Evolutionary conservation across 2,888 invertebrate species (phyloP).

Genomic region (Emmelina monodactyla): DNA sequence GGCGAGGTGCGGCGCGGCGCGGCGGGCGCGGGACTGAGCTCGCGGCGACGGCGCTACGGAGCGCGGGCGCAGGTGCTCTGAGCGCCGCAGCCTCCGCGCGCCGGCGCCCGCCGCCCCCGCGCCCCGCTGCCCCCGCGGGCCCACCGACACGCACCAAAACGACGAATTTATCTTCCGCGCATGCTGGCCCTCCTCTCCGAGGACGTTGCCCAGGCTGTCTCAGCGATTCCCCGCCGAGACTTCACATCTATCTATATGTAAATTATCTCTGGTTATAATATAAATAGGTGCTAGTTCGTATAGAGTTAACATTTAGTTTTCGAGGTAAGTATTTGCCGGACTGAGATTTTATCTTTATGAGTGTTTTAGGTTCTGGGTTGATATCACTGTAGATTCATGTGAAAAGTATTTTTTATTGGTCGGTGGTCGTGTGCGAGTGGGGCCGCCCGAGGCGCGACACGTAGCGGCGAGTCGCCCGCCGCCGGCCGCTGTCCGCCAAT

Average conservation of each 20-base stretch:
- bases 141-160: conserved; percentile 59
- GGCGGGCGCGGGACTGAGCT: conserved; percentile 53
- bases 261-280: neutral
- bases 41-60: conserved; percentile 65
- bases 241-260: neutral
- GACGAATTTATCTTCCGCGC: conserved; percentile 62
- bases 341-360: too few species aligned
- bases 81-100: conserved; percentile 70
- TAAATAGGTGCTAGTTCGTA: too few species aligned
- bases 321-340: too few species aligned
- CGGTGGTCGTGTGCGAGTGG: conserved; percentile 10
- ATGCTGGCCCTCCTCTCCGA: conserved; percentile 54
- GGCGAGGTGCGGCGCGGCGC: conserved; percentile 47
- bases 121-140: conserved; percentile 47
- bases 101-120: conserved; percentile 67
- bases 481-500: conserved; percentile 21
- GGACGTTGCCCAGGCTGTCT: conserved; percentile 42
- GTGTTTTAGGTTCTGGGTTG: too few species aligned
- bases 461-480: conserved; percentile 17
- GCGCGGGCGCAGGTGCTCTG: conserved; percentile 76
- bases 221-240: conserved; percentile 4
- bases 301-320: too few species aligned
- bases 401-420: too few species aligned
- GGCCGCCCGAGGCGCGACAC: conserved; percentile 22
- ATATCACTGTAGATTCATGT: too few species aligned